A percentile compares a stretch with the other conserved stretches of the same genome.
These are phyloP conservation scores for western clawed frog (Xenopus tropicalis) DNA, from an alignment of 2,113 vertebrate genomes.

Conservation along the genomic window DNA sequence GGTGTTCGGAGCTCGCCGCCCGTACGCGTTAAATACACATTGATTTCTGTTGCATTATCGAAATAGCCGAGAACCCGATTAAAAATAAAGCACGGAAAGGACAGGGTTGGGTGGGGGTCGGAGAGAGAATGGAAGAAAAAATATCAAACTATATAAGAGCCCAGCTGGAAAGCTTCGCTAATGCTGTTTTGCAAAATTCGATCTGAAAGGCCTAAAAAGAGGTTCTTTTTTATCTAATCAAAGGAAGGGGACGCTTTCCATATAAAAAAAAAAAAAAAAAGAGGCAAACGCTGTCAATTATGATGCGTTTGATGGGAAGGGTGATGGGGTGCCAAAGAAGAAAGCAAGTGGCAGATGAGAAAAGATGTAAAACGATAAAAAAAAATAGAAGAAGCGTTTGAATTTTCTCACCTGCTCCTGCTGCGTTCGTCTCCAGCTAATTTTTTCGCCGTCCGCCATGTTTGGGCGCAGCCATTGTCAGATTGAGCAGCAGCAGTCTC, in stretches of 20 bases:
- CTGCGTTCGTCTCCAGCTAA: conserved; percentile 61
- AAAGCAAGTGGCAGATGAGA: conserved; percentile 47
- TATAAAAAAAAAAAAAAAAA: no score
- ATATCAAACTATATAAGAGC: conserved; percentile 55
- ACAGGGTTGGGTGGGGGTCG: conserved; percentile 1
- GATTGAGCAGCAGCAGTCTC: conserved; percentile 71
- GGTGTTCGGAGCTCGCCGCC: conserved; percentile 59
- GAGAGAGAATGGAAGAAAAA: conserved; percentile 50
- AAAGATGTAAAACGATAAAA: conserved; percentile 51
- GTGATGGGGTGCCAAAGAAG: conserved; percentile 53
- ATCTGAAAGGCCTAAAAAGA: conserved; percentile 67
- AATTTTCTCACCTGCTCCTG: conserved; percentile 82
- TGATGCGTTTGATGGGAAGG: conserved; percentile 60
- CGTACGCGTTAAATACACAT: conserved; percentile 51
- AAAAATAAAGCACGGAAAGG: neutral
- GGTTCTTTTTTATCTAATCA: conserved; percentile 49
- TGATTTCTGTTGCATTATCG: conserved; percentile 56
- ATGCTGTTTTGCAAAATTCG: conserved; percentile 65
- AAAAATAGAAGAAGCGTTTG: conserved; percentile 69
- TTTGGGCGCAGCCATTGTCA: conserved; percentile 73
- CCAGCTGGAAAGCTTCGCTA: conserved; percentile 72
- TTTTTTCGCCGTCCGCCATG: conserved; percentile 79
- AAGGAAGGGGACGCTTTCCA: conserved; percentile 47
- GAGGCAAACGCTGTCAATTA: conserved; percentile 48
- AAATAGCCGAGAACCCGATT: conserved; percentile 50